Evolutionary conservation across 1,140 invertebrate genomes (phyloP), one percentile per base, ranked within the genome.

Genomic region (Cydia fagiglandana): DNA sequence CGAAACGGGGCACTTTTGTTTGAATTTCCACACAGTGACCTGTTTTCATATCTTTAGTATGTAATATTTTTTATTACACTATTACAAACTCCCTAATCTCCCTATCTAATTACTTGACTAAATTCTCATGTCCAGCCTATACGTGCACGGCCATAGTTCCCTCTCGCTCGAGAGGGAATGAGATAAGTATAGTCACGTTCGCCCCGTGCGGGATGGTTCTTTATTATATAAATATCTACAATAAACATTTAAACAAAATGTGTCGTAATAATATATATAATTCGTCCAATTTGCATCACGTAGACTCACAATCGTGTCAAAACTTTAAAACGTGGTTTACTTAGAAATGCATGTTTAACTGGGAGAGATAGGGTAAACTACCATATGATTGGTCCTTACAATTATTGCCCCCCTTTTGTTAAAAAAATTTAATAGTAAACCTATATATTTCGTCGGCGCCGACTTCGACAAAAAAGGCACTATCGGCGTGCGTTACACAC

Each of bases 241-340:
- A 61, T 61, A 61, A 61, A 61, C 56, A 61, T 61, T 61, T 61
- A 9, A 61, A 61, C 56, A 61, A 61, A 61, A 61, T 61, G 56
- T 61, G 56, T 61, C 56, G 56, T 61, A 61, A 61, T 61, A 56
- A 56, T 53, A 20, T 61, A 61, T 61, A 61, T 24, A 61, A 61
- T 61, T 61, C 56, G 56, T 61, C 10, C 20, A 24, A 24, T 24
- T 24, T 61, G 56, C 56, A 61, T n/a, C 50, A 53, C n/a, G 50
- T 53, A 1, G 1, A 61, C 10, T 24, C 20, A 24, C 56, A 61
- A 61, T 61, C 56, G 20, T 61, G 56, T 24, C 2, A 24, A 61
- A 61, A 61, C 7, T 1, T 61, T 24, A 12, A 24, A 24, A 7
- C 15, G n/a, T 56, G 53, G 20, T 24, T 61, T 61, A 61, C 56